Percentiles rank a stretch among this genome's conserved stretches.
Evolutionary conservation across 53 echinoderm and acorn worm species (phyloP).

Genomic region (Pentamera pediparva): DNA sequence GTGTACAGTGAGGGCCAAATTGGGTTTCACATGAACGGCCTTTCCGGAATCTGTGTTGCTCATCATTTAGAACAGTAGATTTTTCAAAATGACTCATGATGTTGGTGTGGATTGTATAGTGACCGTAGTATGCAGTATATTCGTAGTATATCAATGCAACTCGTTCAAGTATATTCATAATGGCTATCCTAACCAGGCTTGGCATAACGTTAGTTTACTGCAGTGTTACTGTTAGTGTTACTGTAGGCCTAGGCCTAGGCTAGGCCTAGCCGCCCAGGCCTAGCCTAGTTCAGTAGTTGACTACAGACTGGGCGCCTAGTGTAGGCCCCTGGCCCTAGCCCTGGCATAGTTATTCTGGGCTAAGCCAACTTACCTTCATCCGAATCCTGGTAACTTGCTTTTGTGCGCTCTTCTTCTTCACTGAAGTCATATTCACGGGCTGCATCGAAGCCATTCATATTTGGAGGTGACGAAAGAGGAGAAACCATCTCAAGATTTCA

Average conservation of each 20-base stretch:
- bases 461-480: slow-evolving; percentile 22
- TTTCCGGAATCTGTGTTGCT: no score
- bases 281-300: neutral
- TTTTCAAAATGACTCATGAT: no score
- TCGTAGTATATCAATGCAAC: no score
- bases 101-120: no score
- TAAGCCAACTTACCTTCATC: slow-evolving; percentile 25
- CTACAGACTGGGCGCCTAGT: neutral
- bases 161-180: no score
- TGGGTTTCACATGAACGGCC: no score
- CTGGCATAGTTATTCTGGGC: neutral
- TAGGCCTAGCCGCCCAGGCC: neutral
- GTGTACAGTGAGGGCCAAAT: no score
- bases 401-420: slow-evolving; percentile 72
- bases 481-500: slow-evolving; percentile 15
- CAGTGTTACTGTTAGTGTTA: no score
- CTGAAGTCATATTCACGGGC: slow-evolving; percentile 88
- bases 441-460: slow-evolving; percentile 73
- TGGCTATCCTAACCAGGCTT: no score
- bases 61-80: no score
- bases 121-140: no score
- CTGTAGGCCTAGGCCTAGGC: neutral
- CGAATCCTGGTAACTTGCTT: slow-evolving; percentile 36
- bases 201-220: no score
- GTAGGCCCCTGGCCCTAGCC: neutral